These are phyloP conservation scores for Heliconius nattereri DNA, from an alignment of 1,140 invertebrate genomes.

Conservation along the genomic window DNA sequence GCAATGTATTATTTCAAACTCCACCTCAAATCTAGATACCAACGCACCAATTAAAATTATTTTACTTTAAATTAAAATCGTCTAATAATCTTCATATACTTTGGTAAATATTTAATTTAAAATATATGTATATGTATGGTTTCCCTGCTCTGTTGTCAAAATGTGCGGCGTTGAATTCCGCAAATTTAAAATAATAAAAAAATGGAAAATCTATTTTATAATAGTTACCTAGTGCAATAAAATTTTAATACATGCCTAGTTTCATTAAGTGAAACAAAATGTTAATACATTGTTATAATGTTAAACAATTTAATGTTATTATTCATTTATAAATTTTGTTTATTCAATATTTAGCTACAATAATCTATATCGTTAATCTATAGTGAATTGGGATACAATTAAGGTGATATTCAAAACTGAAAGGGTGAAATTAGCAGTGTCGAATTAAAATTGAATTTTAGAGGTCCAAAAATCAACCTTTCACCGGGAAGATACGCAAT, in stretches of 20 bases:
- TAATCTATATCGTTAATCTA: neutral
- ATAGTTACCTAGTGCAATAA: neutral
- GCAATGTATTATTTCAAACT: no score
- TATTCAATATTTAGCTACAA: neutral
- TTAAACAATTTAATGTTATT: neutral
- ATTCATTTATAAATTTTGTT: neutral
- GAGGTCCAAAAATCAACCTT: slow-evolving; percentile 22
- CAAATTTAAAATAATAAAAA: no score
- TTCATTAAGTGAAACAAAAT: neutral
- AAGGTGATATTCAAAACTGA: slow-evolving; percentile 15
- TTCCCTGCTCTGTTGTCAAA: no score
- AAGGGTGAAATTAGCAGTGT: slow-evolving; percentile 9
- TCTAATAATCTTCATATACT: no score
- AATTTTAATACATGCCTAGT: neutral
- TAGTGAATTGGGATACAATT: neutral
- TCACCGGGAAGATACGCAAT: slow-evolving; percentile 13
- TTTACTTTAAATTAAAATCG: no score
- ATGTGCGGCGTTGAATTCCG: no score
- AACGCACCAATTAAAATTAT: no score
- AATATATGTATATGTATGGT: no score
- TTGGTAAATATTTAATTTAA: no score
- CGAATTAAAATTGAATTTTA: slow-evolving; percentile 18
- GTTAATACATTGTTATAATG: neutral
- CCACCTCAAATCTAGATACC: no score
- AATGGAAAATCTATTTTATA: neutral